Evolutionary conservation across 2,113 vertebrate genomes (phyloP).

Genomic region (Gambusia affinis): DNA sequence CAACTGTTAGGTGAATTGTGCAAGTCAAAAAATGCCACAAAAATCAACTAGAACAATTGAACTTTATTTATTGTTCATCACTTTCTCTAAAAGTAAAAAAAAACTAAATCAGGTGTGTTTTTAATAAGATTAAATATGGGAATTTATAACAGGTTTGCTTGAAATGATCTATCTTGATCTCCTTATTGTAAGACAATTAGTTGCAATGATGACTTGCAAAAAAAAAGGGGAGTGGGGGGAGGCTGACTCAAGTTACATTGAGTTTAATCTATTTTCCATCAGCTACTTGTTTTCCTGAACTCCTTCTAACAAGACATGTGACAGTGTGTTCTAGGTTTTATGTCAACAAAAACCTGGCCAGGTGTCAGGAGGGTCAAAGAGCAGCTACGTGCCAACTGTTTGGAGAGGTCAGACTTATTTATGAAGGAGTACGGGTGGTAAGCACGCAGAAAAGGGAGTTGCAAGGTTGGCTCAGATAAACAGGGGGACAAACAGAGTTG

Average conservation of each 20-base stretch:
- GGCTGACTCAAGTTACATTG: slow-evolving; percentile 21
- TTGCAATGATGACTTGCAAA: not conserved
- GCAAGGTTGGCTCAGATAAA: slow-evolving; percentile 7
- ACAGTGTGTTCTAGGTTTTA: slow-evolving; percentile 63
- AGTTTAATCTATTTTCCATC: slow-evolving; percentile 39
- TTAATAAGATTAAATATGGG: no score
- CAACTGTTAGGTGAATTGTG: no score
- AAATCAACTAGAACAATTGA: no score
- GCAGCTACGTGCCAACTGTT: slow-evolving; percentile 26
- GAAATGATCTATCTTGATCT: no score
- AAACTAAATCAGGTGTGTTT: no score
- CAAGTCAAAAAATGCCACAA: no score
- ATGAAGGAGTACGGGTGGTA: not conserved
- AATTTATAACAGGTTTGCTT: no score
- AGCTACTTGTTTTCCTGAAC: slow-evolving; percentile 24
- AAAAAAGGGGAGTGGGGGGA: not conserved
- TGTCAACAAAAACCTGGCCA: slow-evolving; percentile 42
- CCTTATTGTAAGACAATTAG: no score
- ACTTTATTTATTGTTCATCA: no score
- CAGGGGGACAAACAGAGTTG: slow-evolving; percentile 15
- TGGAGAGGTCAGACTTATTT: not conserved
- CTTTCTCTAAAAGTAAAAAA: no score
- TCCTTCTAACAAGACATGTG: slow-evolving; percentile 44
- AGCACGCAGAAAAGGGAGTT: slow-evolving; percentile 12
- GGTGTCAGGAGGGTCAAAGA: slow-evolving; percentile 17